These are phyloP conservation scores for Ophion ellenae DNA, from an alignment of 2,888 invertebrate genomes.

Conservation along the genomic window DNA sequence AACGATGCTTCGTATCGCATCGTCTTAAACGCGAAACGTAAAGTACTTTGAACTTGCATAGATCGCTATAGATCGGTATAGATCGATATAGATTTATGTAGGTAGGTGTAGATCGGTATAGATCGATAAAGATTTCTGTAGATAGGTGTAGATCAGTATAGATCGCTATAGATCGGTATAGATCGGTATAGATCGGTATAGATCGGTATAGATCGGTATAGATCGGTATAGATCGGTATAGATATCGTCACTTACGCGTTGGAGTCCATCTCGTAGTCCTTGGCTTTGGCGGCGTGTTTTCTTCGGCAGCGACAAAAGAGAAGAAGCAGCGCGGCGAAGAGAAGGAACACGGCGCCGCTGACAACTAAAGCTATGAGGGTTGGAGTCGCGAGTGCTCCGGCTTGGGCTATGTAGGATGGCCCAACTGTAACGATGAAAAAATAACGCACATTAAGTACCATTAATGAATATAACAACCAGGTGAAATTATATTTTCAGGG, in stretches of 20 bases:
- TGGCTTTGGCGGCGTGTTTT: constrained; percentile 91
- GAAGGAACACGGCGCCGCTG: constrained; percentile 91
- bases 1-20: constrained; percentile 43
- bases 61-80: too few species aligned
- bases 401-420: constrained; percentile 91
- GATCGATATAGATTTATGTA: too few species aligned
- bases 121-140: too few species aligned
- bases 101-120: too few species aligned
- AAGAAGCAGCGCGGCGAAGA: constrained; percentile 90
- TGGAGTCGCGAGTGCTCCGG: constrained; percentile 90
- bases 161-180: too few species aligned
- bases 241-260: constrained; percentile 82
- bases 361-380: constrained; percentile 92
- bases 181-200: too few species aligned
- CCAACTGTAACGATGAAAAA: constrained; percentile 87
- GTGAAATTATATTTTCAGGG: too few species aligned
- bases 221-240: constrained; percentile 43
- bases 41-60: constrained; percentile 8
- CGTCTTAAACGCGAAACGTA: constrained; percentile 60
- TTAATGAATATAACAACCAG: too few species aligned
- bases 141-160: too few species aligned
- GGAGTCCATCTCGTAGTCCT: constrained; percentile 96
- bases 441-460: neutral
- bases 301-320: constrained; percentile 94
- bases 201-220: too few species aligned